Conservation (phyloP, 2,797 vertebrate species). For the Halcyon leucocephala region DNA sequence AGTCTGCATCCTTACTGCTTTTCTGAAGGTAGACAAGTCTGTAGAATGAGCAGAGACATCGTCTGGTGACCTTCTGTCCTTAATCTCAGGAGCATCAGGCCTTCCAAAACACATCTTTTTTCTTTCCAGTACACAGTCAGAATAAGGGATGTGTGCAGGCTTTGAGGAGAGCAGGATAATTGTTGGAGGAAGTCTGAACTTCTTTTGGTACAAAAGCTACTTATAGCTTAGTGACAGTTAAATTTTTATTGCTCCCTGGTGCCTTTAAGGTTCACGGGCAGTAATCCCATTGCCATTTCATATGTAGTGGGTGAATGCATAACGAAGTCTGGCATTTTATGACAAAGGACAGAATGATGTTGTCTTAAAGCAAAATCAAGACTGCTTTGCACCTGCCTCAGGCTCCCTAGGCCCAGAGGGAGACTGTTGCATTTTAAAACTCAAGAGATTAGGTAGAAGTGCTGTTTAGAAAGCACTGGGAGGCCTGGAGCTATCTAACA, state of each 20-base stretch:
- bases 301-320: not conserved
- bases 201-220: not conserved
- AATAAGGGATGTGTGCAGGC: not conserved
- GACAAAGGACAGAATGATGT: not conserved
- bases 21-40: not conserved
- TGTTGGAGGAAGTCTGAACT: not conserved
- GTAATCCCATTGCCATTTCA: not conserved
- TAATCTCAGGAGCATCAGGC: not conserved
- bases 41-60: not conserved
- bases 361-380: conserved; percentile 12
- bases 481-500: not conserved
- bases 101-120: not conserved
- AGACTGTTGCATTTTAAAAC: not conserved
- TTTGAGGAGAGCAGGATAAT: not conserved
- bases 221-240: not conserved
- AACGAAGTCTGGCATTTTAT: not conserved
- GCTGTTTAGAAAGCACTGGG: not conserved
- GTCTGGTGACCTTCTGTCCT: not conserved
- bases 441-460: not conserved
- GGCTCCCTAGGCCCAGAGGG: not conserved
- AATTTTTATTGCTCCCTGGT: not conserved
- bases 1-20: not conserved
- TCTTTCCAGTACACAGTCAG: not conserved
- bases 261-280: not conserved
- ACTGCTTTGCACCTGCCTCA: not conserved